A percentile compares a stretch with the other conserved stretches of the same genome.
Evolutionary conservation across 2,888 invertebrate genomes (phyloP).

Genomic region (Agelastica alni): DNA sequence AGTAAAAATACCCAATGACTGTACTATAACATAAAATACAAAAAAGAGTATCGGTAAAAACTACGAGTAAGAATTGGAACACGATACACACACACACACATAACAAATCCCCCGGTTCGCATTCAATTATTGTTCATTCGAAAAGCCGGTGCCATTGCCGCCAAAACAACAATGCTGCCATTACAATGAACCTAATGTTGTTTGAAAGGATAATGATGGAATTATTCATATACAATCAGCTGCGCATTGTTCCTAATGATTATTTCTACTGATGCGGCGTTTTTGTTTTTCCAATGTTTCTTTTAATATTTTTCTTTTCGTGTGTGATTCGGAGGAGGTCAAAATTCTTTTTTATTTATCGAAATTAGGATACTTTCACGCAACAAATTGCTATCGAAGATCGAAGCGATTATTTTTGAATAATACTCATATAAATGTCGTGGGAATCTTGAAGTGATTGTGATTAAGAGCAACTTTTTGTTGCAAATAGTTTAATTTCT

Average conservation of each 20-base stretch:
- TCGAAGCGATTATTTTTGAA: background rate
- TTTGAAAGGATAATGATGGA: slow-evolving; percentile 48
- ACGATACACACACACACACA: slow-evolving; percentile 33
- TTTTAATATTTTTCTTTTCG: slow-evolving; percentile 6
- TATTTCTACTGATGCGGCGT: slow-evolving; percentile 46
- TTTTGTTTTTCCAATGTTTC: slow-evolving; percentile 36
- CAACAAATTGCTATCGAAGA: background rate
- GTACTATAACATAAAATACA: too few relatives aligned
- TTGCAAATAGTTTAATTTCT: too few relatives aligned
- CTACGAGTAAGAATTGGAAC: slow-evolving; percentile 25
- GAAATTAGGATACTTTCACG: slow-evolving; percentile 4
- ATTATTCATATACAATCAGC: slow-evolving; percentile 47
- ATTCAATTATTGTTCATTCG: slow-evolving; percentile 40
- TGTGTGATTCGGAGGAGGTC: slow-evolving; percentile 9
- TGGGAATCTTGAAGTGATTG: background rate
- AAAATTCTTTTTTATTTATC: slow-evolving; percentile 4
- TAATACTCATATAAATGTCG: background rate
- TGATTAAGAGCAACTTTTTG: too few relatives aligned
- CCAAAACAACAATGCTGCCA: slow-evolving; percentile 37
- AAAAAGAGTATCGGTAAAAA: too few relatives aligned
- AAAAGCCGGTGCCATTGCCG: slow-evolving; percentile 32
- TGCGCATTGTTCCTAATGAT: slow-evolving; percentile 43
- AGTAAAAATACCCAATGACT: too few relatives aligned
- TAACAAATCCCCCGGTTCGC: slow-evolving; percentile 28
- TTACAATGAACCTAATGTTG: slow-evolving; percentile 48